Percentiles rank a stretch among this genome's conserved stretches.
phyloP scores from a whole-genome alignment of 1,140 invertebrate genomes.

The Helicoverpa armigera region DNA sequence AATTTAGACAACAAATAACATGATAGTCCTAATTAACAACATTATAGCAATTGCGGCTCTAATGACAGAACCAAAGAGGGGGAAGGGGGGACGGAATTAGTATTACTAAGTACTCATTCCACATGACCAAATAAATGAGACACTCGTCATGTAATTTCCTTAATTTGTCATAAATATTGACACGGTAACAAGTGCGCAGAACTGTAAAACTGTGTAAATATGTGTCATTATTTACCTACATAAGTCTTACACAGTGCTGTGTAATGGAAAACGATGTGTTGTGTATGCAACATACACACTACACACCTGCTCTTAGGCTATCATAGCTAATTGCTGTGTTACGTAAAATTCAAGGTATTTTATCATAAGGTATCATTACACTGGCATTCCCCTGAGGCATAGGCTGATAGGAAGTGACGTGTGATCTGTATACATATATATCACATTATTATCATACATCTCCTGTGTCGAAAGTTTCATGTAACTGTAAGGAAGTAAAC shows the following conservation, averaged over 20 bases:
- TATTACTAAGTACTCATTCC: conserved; percentile 10
- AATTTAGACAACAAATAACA: conserved; percentile 13
- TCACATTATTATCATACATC: too few relatives aligned
- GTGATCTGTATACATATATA: too few relatives aligned
- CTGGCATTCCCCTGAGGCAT: too few relatives aligned
- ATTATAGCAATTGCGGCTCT: conserved; percentile 48
- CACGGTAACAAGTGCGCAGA: not conserved
- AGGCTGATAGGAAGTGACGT: too few relatives aligned
- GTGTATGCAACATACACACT: conserved; percentile 8
- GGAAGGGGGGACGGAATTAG: conserved; percentile 52
- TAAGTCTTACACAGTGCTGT: conserved; percentile 11
- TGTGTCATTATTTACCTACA: not conserved
- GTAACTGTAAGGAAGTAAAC: too few relatives aligned
- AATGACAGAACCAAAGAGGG: conserved; percentile 62
- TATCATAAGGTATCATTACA: not conserved
- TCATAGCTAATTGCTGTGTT: conserved; percentile 19
- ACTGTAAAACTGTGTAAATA: not conserved
- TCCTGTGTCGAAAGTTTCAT: too few relatives aligned
- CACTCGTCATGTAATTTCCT: conserved; percentile 21
- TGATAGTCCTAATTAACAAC: conserved; percentile 4
- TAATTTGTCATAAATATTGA: conserved; percentile 32
- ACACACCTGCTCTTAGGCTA: conserved; percentile 17
- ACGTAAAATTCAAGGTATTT: conserved; percentile 6
- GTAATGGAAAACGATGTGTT: conserved; percentile 5
- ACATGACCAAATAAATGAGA: conserved; percentile 44